These are phyloP conservation scores for Notocelia uddmanniana DNA, from an alignment of 2,888 invertebrate genomes.

Conservation along the genomic window DNA sequence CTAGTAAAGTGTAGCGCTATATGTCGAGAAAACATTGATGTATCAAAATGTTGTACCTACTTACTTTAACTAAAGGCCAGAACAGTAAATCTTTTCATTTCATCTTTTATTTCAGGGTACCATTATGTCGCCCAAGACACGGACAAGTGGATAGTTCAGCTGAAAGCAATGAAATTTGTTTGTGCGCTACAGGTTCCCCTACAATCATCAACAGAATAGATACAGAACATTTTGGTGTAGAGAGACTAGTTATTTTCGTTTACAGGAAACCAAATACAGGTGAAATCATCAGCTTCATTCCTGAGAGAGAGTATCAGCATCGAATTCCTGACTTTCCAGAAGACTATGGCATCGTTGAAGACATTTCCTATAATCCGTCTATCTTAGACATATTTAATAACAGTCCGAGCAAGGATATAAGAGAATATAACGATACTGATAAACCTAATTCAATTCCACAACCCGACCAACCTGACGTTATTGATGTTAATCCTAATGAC, in stretches of 20 bases:
- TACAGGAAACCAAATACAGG: constrained; percentile 57
- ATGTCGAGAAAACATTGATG: neutral
- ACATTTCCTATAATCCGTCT: neutral
- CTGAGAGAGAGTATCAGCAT: constrained; percentile 61
- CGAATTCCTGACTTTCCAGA: constrained; percentile 64
- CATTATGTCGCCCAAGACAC: neutral
- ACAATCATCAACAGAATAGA: constrained; percentile 54
- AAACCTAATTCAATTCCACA: neutral
- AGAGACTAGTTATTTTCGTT: constrained; percentile 66
- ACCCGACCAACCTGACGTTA: neutral
- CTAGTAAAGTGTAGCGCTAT: neutral
- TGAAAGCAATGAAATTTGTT: neutral
- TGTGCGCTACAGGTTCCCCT: neutral
- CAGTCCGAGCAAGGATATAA: constrained; percentile 16
- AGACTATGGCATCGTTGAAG: neutral
- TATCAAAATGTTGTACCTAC: no score
- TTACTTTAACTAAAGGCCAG: no score
- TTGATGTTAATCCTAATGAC: neutral
- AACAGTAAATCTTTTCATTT: no score
- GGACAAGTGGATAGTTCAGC: neutral
- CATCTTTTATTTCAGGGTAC: constrained; percentile 14
- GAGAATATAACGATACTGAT: neutral
- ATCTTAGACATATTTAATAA: constrained; percentile 17
- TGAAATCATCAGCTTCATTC: constrained; percentile 60
- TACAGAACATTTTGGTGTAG: constrained; percentile 49